Evolutionary conservation across 2,797 vertebrate species (phyloP).

Genomic region (Taeniopygia guttata): DNA sequence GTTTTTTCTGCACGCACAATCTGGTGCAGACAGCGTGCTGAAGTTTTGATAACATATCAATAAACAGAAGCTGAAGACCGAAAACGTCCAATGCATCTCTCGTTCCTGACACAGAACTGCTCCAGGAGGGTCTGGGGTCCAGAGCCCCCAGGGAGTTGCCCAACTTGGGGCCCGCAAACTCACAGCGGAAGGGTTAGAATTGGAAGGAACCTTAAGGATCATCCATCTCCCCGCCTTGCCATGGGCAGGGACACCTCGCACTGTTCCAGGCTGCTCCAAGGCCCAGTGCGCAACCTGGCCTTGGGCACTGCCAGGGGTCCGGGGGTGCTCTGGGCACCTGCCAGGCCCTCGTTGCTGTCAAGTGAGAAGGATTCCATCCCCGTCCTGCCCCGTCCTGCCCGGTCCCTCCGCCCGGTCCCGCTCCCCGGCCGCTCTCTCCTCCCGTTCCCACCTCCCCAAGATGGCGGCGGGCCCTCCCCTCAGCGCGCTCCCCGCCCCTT

Average conservation of each 20-base stretch:
- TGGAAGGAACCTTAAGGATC: background rate
- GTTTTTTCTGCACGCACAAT: too few species aligned
- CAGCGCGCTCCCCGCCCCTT: background rate
- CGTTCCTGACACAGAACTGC: too few species aligned
- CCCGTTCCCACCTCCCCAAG: background rate
- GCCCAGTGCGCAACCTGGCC: rapidly evolving
- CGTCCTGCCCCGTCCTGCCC: rapidly evolving
- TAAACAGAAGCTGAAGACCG: too few species aligned
- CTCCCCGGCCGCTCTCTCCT: rapidly evolving
- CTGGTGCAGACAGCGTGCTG: too few species aligned
- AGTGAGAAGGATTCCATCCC: too few species aligned
- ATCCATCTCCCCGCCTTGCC: background rate
- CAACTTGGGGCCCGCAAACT: too few species aligned
- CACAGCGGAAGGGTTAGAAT: too few species aligned
- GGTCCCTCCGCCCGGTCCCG: rapidly evolving
- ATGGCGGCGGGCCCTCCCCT: background rate
- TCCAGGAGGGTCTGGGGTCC: too few species aligned
- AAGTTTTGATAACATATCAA: too few species aligned
- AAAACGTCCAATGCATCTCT: too few species aligned
- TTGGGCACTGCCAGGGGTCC: background rate
- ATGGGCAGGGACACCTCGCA: background rate
- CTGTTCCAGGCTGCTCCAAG: rapidly evolving
- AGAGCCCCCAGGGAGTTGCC: too few species aligned
- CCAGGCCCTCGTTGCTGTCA: background rate
- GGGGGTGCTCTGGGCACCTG: background rate